Evolutionary conservation across 2,888 invertebrate species (phyloP).

Genomic region (Amblyjoppa proteus): DNA sequence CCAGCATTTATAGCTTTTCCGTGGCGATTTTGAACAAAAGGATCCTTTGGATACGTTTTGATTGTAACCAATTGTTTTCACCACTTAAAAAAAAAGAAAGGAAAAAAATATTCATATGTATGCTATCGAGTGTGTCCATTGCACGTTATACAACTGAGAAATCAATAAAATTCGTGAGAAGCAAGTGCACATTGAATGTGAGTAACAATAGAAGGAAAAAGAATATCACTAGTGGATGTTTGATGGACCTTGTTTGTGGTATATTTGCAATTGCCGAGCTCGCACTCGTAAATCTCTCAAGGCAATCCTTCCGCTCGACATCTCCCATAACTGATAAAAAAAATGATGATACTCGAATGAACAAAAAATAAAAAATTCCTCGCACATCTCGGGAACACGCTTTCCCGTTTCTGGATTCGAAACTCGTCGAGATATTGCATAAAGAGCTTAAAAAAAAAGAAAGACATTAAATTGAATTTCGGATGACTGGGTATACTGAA

Average conservation of each 20-base stretch:
- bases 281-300: conserved; percentile 25
- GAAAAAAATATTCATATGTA: conserved; percentile 33
- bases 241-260: conserved; percentile 21
- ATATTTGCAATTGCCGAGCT: conserved; percentile 21
- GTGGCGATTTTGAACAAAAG: not conserved
- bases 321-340: conserved; percentile 6
- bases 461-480: not conserved
- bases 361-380: conserved; percentile 40
- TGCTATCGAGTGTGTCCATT: conserved; percentile 35
- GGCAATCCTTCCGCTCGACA: conserved; percentile 41
- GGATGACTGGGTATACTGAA: not conserved
- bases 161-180: conserved; percentile 41
- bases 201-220: conserved; percentile 39
- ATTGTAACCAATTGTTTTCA: conserved; percentile 33
- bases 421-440: not conserved
- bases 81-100: not conserved
- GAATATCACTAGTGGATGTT: conserved; percentile 48
- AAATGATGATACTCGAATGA: conserved; percentile 8
- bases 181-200: conserved; percentile 52
- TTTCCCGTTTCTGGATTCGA: not conserved
- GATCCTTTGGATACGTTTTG: conserved; percentile 44
- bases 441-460: not conserved
- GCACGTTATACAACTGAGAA: conserved; percentile 31
- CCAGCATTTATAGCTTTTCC: not conserved
- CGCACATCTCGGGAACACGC: conserved; percentile 21